Evolutionary conservation across 2,888 invertebrate species (phyloP).

Genomic region (Lasius platythorax): DNA sequence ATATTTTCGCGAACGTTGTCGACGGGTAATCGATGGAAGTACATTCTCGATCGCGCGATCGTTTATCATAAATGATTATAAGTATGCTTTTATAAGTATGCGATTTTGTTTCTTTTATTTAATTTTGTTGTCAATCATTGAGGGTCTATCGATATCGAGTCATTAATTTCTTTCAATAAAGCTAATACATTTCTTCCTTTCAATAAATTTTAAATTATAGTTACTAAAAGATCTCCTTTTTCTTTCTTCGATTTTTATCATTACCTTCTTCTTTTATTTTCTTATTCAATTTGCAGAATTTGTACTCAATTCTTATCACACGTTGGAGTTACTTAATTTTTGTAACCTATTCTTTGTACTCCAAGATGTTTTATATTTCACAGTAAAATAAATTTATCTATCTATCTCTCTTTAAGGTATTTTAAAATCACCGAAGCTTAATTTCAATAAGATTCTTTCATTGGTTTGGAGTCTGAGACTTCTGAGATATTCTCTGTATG

Average conservation of each 20-base stretch:
- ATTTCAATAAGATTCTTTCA: conserved; percentile 41
- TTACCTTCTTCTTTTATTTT: neutral
- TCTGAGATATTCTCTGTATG: conserved; percentile 16
- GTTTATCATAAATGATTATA: conserved; percentile 16
- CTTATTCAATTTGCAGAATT: neutral
- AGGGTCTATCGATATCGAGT: neutral
- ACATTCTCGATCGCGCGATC: neutral
- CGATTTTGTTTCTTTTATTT: neutral
- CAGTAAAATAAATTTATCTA: neutral
- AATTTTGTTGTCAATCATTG: neutral
- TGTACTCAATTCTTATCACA: neutral
- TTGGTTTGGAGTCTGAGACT: conserved; percentile 14
- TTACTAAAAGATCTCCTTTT: neutral
- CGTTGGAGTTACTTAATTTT: neutral
- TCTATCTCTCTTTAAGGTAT: neutral
- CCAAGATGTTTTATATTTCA: neutral
- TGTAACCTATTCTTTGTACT: neutral
- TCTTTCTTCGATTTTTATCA: neutral
- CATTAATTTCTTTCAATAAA: neutral
- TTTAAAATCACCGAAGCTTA: conserved; percentile 21
- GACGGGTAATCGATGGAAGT: conserved; percentile 12
- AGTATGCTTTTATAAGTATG: neutral
- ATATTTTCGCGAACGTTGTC: conserved; percentile 27
- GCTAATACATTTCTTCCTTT: neutral
- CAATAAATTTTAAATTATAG: conserved; percentile 27